phyloP scores from a whole-genome alignment of 2,797 vertebrate species.

The Platyrinchus mystaceus region DNA sequence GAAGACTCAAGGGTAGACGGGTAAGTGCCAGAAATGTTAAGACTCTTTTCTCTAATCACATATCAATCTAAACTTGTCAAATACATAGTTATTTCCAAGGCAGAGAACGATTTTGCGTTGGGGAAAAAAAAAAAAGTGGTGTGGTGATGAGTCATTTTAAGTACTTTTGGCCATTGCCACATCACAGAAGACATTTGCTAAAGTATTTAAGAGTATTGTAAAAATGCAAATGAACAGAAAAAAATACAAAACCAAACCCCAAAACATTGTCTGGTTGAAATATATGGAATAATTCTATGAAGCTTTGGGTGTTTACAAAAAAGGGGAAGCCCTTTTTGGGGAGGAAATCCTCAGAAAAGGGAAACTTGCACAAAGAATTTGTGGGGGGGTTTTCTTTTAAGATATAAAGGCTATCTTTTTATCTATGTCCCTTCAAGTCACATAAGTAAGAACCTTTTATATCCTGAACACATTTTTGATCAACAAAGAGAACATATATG shows the following conservation, averaged over 20 bases:
- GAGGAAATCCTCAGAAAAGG: background rate
- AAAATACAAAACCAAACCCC: background rate
- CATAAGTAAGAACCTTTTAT: background rate
- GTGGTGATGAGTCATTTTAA: background rate
- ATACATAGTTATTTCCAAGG: background rate
- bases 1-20: background rate
- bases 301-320: background rate
- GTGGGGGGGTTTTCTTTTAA: background rate
- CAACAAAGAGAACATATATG: background rate
- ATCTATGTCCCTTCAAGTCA: background rate
- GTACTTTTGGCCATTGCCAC: background rate
- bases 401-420: background rate
- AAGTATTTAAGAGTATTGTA: background rate
- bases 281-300: background rate
- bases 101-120: background rate
- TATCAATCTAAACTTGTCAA: background rate
- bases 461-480: background rate
- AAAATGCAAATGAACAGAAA: background rate
- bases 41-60: background rate
- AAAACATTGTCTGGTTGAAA: background rate
- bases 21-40: background rate
- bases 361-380: background rate
- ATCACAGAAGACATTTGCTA: background rate
- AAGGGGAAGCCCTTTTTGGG: fast-evolving
- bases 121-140: background rate